phyloP scores from a whole-genome alignment of 2,888 invertebrate genomes.

The Flexamia atlantica region DNA sequence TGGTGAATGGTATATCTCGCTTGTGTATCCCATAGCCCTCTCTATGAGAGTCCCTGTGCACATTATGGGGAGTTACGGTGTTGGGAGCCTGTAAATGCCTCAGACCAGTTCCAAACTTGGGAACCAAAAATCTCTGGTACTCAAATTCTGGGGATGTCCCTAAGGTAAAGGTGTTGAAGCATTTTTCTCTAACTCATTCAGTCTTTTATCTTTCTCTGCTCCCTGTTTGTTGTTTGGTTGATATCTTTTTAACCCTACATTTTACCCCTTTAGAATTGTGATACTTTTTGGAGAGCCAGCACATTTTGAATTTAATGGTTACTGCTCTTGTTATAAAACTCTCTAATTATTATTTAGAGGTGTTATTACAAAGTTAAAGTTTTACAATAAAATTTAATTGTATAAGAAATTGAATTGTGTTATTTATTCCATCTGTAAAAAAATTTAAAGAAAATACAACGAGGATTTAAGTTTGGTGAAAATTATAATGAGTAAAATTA shows the following conservation, averaged over 20 bases:
- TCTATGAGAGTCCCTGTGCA: slow-evolving; percentile 59
- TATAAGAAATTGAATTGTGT: too few species aligned
- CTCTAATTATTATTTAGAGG: too few species aligned
- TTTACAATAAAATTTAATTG: too few species aligned
- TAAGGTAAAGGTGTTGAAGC: slow-evolving; percentile 64
- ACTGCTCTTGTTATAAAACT: too few species aligned
- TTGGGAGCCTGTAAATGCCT: slow-evolving; percentile 49
- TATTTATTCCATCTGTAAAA: too few species aligned
- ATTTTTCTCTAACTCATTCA: not conserved
- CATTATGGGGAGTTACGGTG: slow-evolving; percentile 57
- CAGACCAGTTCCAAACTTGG: slow-evolving; percentile 50
- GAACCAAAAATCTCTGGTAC: slow-evolving; percentile 64
- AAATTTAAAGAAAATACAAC: too few species aligned
- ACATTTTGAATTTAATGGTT: too few species aligned
- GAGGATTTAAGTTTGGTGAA: too few species aligned
- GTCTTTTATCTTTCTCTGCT: not conserved
- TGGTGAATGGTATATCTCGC: slow-evolving; percentile 34
- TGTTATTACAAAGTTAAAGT: too few species aligned
- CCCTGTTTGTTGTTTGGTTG: not conserved
- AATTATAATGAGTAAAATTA: too few species aligned
- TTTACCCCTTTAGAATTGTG: too few species aligned
- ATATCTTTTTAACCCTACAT: not conserved
- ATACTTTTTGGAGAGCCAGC: too few species aligned
- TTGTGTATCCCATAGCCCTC: slow-evolving; percentile 59
- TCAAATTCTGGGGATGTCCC: slow-evolving; percentile 68